A percentile compares a stretch with the other conserved stretches of the same genome.
These are phyloP conservation scores for Microplitis deprimator DNA, from an alignment of 2,888 invertebrate genomes.

Conservation along the genomic window DNA sequence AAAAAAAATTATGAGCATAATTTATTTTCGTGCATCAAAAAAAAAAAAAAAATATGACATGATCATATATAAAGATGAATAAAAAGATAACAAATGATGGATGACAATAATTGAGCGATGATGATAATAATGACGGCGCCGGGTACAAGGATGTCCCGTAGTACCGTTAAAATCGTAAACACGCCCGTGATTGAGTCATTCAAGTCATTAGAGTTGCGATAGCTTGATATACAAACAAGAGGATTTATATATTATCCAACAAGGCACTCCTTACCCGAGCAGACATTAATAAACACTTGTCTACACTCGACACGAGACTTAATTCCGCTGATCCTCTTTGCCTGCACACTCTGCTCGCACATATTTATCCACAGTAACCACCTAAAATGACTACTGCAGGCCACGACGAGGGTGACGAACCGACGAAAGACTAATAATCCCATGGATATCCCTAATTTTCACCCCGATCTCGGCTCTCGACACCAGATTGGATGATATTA, in stretches of 20 bases:
- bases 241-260: slow-evolving; percentile 1
- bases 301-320: slow-evolving; percentile 12
- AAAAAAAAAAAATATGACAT: too few relatives aligned
- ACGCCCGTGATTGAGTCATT: slow-evolving; percentile 60
- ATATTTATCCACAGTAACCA: not conserved
- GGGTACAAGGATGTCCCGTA: slow-evolving; percentile 37
- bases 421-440: not conserved
- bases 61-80: too few relatives aligned
- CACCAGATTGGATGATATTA: slow-evolving; percentile 9
- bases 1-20: too few relatives aligned
- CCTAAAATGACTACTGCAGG: not conserved
- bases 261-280: not conserved
- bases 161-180: slow-evolving; percentile 36
- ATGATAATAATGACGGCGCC: slow-evolving; percentile 28
- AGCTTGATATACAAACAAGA: slow-evolving; percentile 25
- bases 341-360: not conserved
- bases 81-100: too few relatives aligned
- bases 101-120: not conserved
- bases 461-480: not conserved
- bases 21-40: too few relatives aligned
- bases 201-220: slow-evolving; percentile 53
- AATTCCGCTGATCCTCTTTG: not conserved
- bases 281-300: slow-evolving; percentile 14
- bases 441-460: slow-evolving; percentile 12
- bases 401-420: slow-evolving; percentile 5